phyloP scores from a whole-genome alignment of 2,797 vertebrate species.

The Spea hammondii region DNA sequence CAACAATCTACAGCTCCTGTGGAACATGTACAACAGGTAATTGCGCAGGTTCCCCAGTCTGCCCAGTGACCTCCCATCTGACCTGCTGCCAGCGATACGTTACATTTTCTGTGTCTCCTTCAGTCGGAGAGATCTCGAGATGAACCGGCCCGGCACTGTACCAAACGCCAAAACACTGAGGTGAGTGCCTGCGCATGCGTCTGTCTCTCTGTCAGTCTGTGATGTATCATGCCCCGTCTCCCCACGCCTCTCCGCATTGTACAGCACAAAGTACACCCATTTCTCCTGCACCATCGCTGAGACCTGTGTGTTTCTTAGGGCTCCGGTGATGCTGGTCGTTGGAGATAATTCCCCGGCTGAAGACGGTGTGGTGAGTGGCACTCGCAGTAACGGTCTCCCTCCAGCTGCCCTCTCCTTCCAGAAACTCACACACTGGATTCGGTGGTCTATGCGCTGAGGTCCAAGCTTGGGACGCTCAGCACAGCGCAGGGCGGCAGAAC shows the following conservation, averaged over 20 bases:
- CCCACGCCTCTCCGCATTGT: background rate
- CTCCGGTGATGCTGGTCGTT: constrained; percentile 93
- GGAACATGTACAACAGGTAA: constrained; percentile 98
- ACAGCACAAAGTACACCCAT: too few species aligned
- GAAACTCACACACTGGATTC: too few species aligned
- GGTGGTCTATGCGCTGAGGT: too few species aligned
- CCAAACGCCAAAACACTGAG: constrained; percentile 90
- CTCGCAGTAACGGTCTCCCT: background rate
- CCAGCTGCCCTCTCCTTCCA: too few species aligned
- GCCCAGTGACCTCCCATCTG: background rate
- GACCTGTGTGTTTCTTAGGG: constrained; percentile 60
- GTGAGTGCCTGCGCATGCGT: constrained; percentile 64
- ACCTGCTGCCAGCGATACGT: background rate
- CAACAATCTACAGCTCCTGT: constrained; percentile 97
- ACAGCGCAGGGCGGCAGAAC: too few species aligned
- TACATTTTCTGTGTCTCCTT: background rate
- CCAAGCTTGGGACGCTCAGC: too few species aligned
- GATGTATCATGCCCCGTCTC: accelerated
- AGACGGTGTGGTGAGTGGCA: constrained; percentile 88
- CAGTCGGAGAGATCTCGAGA: constrained; percentile 88
- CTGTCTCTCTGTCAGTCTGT: accelerated
- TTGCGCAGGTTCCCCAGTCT: background rate
- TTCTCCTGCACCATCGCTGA: too few species aligned
- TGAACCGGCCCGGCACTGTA: constrained; percentile 86
- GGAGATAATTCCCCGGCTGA: constrained; percentile 92